Percentiles rank a stretch among this genome's conserved stretches.
phyloP scores from a whole-genome alignment of 2,888 invertebrate genomes.

The Apodemia zela region DNA sequence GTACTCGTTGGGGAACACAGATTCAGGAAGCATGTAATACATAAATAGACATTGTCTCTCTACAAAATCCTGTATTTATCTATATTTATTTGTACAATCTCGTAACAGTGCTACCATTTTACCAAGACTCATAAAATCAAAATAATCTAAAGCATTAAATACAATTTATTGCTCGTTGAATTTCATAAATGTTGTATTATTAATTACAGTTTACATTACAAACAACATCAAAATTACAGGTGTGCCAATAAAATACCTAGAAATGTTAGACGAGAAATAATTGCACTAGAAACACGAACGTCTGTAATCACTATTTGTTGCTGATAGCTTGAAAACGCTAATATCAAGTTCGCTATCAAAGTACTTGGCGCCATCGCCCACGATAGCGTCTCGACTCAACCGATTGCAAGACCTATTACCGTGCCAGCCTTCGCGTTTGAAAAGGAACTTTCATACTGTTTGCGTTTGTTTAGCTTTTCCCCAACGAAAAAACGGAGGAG shows the following conservation, averaged over 20 bases:
- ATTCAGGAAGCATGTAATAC: too few relatives aligned
- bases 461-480: background rate
- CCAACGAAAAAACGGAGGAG: too few relatives aligned
- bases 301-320: constrained; percentile 55
- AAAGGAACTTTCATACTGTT: constrained; percentile 8
- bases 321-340: constrained; percentile 45
- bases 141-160: background rate
- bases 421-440: constrained; percentile 28
- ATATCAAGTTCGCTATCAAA: constrained; percentile 42
- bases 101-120: background rate
- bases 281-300: constrained; percentile 50
- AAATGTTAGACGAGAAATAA: constrained; percentile 46
- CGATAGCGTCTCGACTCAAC: constrained; percentile 37
- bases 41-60: too few relatives aligned
- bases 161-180: constrained; percentile 8
- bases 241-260: constrained; percentile 31
- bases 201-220: constrained; percentile 27
- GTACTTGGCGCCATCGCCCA: constrained; percentile 48
- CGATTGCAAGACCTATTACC: constrained; percentile 40
- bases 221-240: constrained; percentile 28
- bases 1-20: too few relatives aligned
- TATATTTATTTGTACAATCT: too few relatives aligned
- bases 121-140: background rate
- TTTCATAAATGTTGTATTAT: constrained; percentile 13
- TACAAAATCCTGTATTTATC: too few relatives aligned